Base-by-base conservation (phyloP, 2,113 vertebrate genomes). In the Zootoca vivipara region DNA sequence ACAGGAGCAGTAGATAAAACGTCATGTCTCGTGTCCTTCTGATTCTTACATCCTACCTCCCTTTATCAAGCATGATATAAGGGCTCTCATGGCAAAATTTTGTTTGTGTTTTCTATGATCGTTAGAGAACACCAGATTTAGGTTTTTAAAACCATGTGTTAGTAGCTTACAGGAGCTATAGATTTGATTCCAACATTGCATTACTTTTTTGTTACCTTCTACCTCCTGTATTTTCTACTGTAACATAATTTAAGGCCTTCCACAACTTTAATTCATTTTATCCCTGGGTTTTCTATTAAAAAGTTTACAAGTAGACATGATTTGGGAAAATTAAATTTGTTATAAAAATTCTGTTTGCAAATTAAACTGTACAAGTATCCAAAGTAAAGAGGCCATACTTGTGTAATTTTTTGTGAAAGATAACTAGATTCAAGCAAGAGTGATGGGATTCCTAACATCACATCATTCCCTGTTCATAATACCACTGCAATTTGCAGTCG, bases 201-300 rank as follows among this genome's bases (percentile, higher is more conserved):
- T 96, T 97, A 94, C 96, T 97, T 96, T 93, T 97, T 97, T 97
- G 93, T 97, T 97, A 92, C 93, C 93, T 97, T 98, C 97, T 97
- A 97, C 97, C 98, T 98, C 98, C 97, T 97, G 96, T 97, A 97
- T 97, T 97, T 97, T 97, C 97, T 97, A 97, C 96, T 96, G 96
- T 97, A 97, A 97, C 96, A 94, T 97, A 97, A 97, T 97, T 97
- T 97, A 98, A 98, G 95, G 97, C 97, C 97, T 98, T 97, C 96
- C 94, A 96, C 90, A 88, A 94, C n/a, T 94, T 90, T 96, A 73
- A 95, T 97, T 96, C 92, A 96, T 95, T 96, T 97, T 97, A 96
- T 95, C 94, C 94, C 93, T 97, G 97, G 96, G 97, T 96, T 97
- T 97, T 97, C 94, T 95, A 95, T 95, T 10, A 52, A 52, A 95